Evolutionary conservation across 2,797 vertebrate species (phyloP), one percentile per base, ranked within the genome.

Genomic region (Coregonus sp.): DNA sequence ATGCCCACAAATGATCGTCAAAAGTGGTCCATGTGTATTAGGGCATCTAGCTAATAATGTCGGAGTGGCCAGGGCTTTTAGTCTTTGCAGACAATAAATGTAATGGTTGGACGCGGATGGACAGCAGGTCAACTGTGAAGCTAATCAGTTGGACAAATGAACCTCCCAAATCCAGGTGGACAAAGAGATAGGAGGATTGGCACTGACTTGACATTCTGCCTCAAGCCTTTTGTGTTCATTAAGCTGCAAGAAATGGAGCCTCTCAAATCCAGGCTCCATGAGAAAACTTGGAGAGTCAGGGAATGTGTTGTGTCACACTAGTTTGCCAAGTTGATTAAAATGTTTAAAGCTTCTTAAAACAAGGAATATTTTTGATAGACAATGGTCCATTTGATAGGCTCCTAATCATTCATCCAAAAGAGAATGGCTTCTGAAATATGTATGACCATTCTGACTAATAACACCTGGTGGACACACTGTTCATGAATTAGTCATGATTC

Each of bases 61-160:
- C 7, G 0, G 66, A 67, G 15, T 67, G 5, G 31, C 12, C 12
- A 33, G 66, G 1, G 33, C 4, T 16, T 47, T 47, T 11, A 47
- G 65, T 5, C 31, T 67, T 35, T 16, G 65, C 14, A 35, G 14
- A 35, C 25, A 67, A 15, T 67, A 33, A 67, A 33, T 2, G 31
- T 67, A 73, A 75, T 73, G 35, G 47, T 29, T 78, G 51, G 59
- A 84, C 12, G 16, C 72, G 85, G 79, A 76, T 81, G 85, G 88
- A 84, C 80, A 47, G 7, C 9, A 84, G 80, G 82, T 90, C 76
- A 88, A 81, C 81, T 88, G 86, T 89, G 85, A 82, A 77, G 51
- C 72, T 61, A 86, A 84, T 89, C 89, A 91, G 84, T 78, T 88
- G 88, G 72, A 86, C 86, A 89, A 89, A 92, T 86, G 88, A 90